A percentile compares a stretch with the other conserved stretches of the same genome.
phyloP scores from a whole-genome alignment of 2,888 invertebrate species.

The Cerastoderma edule region DNA sequence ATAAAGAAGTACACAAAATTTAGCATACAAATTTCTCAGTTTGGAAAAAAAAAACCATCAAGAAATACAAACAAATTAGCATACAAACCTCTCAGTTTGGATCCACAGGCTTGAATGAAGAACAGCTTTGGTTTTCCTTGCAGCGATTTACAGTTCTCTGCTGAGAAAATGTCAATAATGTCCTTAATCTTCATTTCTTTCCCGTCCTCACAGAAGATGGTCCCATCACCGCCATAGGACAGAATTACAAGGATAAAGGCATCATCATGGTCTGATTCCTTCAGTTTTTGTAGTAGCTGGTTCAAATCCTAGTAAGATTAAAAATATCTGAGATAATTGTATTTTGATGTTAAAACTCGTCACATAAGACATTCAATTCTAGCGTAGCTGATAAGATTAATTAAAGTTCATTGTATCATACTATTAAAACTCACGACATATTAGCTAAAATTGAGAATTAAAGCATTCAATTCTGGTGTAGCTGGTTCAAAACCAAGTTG shows the following conservation, averaged over 20 bases:
- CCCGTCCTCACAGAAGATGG: slow-evolving; percentile 43
- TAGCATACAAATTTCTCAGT: too few relatives aligned
- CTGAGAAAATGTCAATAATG: slow-evolving; percentile 42
- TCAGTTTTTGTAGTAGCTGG: slow-evolving; percentile 19
- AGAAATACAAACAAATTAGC: neutral
- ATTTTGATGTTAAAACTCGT: too few relatives aligned
- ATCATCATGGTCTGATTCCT: slow-evolving; percentile 23
- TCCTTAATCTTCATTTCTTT: slow-evolving; percentile 38
- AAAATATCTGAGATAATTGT: too few relatives aligned
- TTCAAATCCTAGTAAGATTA: slow-evolving; percentile 44
- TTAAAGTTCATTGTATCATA: too few relatives aligned
- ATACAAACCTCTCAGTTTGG: slow-evolving; percentile 38
- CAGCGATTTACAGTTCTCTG: slow-evolving; percentile 39
- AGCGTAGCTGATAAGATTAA: too few relatives aligned
- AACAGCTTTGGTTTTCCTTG: slow-evolving; percentile 45
- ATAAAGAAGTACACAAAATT: too few relatives aligned
- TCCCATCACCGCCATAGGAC: slow-evolving; percentile 50
- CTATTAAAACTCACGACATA: too few relatives aligned
- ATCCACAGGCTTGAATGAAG: slow-evolving; percentile 56
- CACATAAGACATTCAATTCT: too few relatives aligned
- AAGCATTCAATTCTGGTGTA: too few relatives aligned
- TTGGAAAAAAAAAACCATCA: too few relatives aligned
- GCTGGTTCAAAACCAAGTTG: too few relatives aligned
- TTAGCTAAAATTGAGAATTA: too few relatives aligned
- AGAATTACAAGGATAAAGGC: slow-evolving; percentile 46